Evolutionary conservation across 2,888 invertebrate species (phyloP), one percentile per base, ranked within the genome.

Genomic region (Eristalis intricaria): DNA sequence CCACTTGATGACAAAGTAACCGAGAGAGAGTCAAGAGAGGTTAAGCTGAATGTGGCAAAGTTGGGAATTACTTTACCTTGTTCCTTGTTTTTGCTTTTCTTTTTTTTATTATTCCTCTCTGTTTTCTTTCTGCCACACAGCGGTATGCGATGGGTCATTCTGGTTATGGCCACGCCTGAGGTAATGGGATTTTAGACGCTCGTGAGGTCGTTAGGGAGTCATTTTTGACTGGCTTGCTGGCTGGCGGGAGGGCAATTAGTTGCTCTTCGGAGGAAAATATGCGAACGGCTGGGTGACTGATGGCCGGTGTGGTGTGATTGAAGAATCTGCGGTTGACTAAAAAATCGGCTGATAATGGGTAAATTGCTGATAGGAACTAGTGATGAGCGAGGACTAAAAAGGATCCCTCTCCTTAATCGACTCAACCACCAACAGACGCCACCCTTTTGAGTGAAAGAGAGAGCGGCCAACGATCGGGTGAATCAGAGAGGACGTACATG

Each of bases 41-140:
- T 58, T 68, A 4, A 22, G n/a, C 29, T 50, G 50, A 77, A 78
- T 74, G 56, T 74, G 82, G 81, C 35, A 68, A 73, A 82, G 63
- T 82, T 82, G 81, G n/a, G 81, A 85, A 81, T 73, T 81, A 81
- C 85, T 85, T 82, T 82, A 13, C 3, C 38, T 38, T 38, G 13
- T 38, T 38, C 32, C 32, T 10, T 32, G 32, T 32, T 38, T 38
- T 38, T 13, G 35, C 11, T 11, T 35, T 11, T 8, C 11, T 61
- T 29, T 7, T 29, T 60, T 60, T 13, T 23, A 0, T 4, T 60
- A 13, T 26, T 60, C 26, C n/a, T 60, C 26, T 26, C 4, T 58
- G 19, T 8, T 26, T 60, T 60, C n/a, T 60, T 60, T 26, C 4
- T 58, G 19, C 19, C 50, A 8, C 19, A 19, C 8, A 19, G 19